phyloP scores from a whole-genome alignment of 2,113 vertebrate species.

The Apeltes quadracus region DNA sequence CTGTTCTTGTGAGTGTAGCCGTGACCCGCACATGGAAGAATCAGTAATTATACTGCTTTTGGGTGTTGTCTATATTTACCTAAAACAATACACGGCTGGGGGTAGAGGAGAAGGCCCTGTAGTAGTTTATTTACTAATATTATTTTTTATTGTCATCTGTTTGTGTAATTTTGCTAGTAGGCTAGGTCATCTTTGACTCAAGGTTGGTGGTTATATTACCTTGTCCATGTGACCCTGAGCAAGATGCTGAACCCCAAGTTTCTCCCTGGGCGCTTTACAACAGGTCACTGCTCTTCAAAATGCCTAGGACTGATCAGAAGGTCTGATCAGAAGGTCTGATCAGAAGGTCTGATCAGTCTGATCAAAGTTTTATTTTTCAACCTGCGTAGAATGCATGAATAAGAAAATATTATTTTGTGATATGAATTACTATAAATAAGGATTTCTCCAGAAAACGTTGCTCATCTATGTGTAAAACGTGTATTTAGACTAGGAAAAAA shows the following conservation, averaged over 20 bases:
- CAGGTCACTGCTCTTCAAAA: background rate
- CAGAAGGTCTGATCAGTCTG: no score
- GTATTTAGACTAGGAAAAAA: background rate
- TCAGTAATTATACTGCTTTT: background rate
- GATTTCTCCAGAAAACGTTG: background rate
- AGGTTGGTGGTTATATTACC: background rate
- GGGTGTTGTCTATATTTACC: background rate
- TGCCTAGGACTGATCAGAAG: background rate
- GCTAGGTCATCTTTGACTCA: background rate
- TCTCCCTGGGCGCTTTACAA: background rate
- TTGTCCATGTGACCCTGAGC: background rate
- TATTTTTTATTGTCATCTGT: background rate
- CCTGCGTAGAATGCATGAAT: background rate
- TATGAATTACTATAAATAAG: constrained; percentile 3
- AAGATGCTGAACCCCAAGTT: background rate
- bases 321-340: no score
- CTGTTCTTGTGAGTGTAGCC: background rate
- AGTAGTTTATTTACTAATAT: background rate
- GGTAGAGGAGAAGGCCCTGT: background rate
- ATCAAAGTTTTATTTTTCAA: background rate
- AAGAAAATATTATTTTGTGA: background rate
- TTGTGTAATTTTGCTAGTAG: background rate
- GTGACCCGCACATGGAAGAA: background rate
- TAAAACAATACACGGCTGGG: background rate
- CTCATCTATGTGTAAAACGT: background rate